Evolutionary conservation across 2,113 vertebrate genomes (phyloP).

Genomic region (Notechis scutatus): DNA sequence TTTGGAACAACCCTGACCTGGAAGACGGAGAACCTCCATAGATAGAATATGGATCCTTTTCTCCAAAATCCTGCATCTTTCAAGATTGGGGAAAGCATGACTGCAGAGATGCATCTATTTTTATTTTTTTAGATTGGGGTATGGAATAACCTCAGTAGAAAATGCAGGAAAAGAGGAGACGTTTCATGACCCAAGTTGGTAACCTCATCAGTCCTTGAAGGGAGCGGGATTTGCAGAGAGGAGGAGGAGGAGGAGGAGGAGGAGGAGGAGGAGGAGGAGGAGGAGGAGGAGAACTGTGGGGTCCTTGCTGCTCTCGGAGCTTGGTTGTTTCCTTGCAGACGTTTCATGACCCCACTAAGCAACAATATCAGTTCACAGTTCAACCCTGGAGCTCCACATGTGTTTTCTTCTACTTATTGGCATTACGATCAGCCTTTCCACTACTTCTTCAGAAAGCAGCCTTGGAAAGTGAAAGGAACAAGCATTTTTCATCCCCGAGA

Average conservation of each 20-base stretch:
- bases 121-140: too few species aligned
- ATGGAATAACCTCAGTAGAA: not conserved
- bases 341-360: not conserved
- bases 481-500: rapidly evolving
- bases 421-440: not conserved
- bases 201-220: too few species aligned
- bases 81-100: not conserved
- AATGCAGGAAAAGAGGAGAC: too few species aligned
- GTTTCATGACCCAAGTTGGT: too few species aligned
- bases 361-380: not conserved
- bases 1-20: too few species aligned
- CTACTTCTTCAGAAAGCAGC: too few species aligned
- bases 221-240: too few species aligned
- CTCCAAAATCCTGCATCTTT: not conserved
- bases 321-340: not conserved
- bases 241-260: too few species aligned
- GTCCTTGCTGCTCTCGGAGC: too few species aligned
- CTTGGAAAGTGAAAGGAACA: not conserved
- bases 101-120: not conserved
- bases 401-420: not conserved
- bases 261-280: too few species aligned
- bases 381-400: not conserved
- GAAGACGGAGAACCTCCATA: too few species aligned
- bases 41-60: not conserved
- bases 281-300: too few species aligned